Conservation (phyloP, 2,888 invertebrate genomes). For the Spialia ferax region DNA sequence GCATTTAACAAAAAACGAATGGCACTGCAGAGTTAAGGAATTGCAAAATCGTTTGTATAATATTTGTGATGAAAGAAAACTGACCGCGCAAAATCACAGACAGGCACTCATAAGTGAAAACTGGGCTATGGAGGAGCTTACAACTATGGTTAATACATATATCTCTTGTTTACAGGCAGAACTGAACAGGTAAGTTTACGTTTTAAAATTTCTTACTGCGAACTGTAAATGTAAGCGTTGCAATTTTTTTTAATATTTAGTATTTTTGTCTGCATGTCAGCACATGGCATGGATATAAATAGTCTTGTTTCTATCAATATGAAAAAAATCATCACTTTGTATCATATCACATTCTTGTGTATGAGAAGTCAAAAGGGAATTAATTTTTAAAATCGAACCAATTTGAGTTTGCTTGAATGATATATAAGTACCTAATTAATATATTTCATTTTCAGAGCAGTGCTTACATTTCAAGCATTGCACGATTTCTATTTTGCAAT, state of each 20-base stretch:
- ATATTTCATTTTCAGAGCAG: conserved; percentile 67
- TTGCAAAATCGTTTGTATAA: conserved; percentile 82
- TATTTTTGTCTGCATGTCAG: too few species aligned
- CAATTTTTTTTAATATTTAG: too few species aligned
- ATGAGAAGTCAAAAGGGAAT: too few species aligned
- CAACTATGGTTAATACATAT: conserved; percentile 84
- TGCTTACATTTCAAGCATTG: conserved; percentile 75
- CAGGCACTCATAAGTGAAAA: conserved; percentile 81
- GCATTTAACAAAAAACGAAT: conserved; percentile 86
- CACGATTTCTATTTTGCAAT: conserved; percentile 77
- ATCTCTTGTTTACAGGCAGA: conserved; percentile 87
- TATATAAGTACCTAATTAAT: too few species aligned
- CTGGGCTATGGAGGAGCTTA: conserved; percentile 86
- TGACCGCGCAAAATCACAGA: conserved; percentile 83
- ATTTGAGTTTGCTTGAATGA: not conserved
- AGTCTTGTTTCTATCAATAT: too few species aligned
- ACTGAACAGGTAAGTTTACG: conserved; percentile 76
- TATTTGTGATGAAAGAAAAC: conserved; percentile 86
- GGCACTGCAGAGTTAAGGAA: conserved; percentile 86
- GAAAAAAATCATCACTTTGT: too few species aligned
- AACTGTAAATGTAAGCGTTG: too few species aligned
- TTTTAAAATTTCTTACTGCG: not conserved
- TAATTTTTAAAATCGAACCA: too few species aligned
- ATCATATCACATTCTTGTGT: too few species aligned
- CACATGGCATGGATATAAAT: too few species aligned